Evolutionary conservation across 2,113 vertebrate genomes (phyloP), one percentile per base, ranked within the genome.

Genomic region (Quiscalus mexicanus): DNA sequence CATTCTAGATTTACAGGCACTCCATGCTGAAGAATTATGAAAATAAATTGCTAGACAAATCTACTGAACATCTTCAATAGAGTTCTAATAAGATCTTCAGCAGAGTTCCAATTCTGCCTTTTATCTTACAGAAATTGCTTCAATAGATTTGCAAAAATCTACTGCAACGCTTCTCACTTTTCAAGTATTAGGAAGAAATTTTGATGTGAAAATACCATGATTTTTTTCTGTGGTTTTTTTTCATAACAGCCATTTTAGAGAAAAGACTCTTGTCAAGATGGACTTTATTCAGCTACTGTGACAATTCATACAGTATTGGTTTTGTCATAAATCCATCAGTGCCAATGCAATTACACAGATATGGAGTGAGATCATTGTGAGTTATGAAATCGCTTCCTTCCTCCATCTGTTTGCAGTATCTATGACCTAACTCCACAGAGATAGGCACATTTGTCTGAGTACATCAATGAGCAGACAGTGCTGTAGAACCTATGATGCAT

Each of bases 191-290:
- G 27, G 20, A 64, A 64, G 30, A 69, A n/a, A 42, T 84, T 71
- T 45, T 60, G 15, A 12, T 24, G 6, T 20, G 19, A 52, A 4
- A 42, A 45, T 5, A 39, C 2, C 0, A 1, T 33, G 27, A 0
- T 0, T 8, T 70, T 80, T 44, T 58, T 60, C 6, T 73, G 10
- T n/a, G 11, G 11, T 50, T 86, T 68, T 23, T 8, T 9, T 55
- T 7, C 15, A 30, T 49, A 10, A 27, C 25, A 84, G 16, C 35
- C 15, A 45, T 16, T 64, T 64, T 39, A 80, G 33, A 55, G 39
- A 50, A 4, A 53, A 24, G 17, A 39, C 23, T 22, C 12, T 25
- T 45, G 35, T 83, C 39, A n/a, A 55, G 25, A 42, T 37, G 24
- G 12, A 20, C 8, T 83, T 92, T 76, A 13, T 41, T 13, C 14